Evolutionary conservation across 2,797 vertebrate species (phyloP).

Genomic region (Crocodylus rhombifer): DNA sequence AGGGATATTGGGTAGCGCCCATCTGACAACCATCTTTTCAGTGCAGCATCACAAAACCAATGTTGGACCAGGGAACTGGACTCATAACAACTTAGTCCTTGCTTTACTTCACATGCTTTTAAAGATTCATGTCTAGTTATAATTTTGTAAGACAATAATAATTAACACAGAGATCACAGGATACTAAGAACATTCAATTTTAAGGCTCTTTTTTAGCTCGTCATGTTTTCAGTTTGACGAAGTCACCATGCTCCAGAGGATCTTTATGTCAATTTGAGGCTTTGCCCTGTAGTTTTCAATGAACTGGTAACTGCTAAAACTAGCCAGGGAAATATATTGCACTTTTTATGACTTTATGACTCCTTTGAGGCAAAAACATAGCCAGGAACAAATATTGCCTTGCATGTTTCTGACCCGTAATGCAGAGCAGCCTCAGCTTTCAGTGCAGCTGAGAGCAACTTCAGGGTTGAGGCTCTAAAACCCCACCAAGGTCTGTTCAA

Average conservation of each 20-base stretch:
- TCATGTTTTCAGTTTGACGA: background rate
- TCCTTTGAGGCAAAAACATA: background rate
- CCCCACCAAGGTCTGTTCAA: background rate
- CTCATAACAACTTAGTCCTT: background rate
- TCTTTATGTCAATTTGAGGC: background rate
- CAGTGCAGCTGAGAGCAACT: background rate
- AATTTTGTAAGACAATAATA: background rate
- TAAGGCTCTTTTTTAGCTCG: background rate
- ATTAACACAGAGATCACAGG: background rate
- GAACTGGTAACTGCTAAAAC: background rate
- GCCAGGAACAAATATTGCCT: background rate
- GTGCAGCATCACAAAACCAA: background rate
- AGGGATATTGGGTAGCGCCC: background rate
- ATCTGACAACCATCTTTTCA: background rate
- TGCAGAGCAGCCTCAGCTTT: background rate
- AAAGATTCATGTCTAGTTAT: background rate
- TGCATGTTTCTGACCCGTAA: background rate
- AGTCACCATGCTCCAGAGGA: background rate
- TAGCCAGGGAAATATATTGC: background rate
- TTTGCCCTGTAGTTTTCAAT: background rate
- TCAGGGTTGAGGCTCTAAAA: background rate
- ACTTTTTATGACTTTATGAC: fast-evolving
- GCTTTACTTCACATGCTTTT: background rate
- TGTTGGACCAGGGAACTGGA: background rate
- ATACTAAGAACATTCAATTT: background rate